A percentile compares a stretch with the other conserved stretches of the same genome.
These are phyloP conservation scores for Cebidichthys violaceus DNA, from an alignment of 2,113 vertebrate genomes.

Conservation along the genomic window DNA sequence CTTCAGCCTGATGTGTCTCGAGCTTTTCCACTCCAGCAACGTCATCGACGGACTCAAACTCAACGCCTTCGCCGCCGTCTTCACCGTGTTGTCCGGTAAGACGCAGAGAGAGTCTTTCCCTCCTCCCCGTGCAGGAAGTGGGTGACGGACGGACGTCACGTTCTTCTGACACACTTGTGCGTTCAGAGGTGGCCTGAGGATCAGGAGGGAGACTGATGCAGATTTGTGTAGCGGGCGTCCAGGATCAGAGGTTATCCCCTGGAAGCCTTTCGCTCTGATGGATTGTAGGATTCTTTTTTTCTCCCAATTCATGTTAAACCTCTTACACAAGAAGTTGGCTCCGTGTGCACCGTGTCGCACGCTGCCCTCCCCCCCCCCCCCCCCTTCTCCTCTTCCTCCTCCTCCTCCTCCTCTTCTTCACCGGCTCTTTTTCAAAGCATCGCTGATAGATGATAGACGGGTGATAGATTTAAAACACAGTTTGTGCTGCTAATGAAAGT, in stretches of 20 bases:
- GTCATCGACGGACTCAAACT: constrained; percentile 98
- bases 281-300: constrained; percentile 53
- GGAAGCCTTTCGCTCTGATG: neutral
- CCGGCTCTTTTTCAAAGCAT: too few relatives aligned
- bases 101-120: neutral
- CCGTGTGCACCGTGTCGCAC: neutral
- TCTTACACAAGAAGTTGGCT: constrained; percentile 67
- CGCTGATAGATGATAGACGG: too few relatives aligned
- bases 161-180: neutral
- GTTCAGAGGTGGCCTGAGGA: neutral
- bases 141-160: neutral
- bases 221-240: constrained; percentile 36
- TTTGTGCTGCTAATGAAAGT: too few relatives aligned
- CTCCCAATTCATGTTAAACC: constrained; percentile 62
- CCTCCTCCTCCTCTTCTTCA: neutral
- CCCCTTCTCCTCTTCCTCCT: neutral
- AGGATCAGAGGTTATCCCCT: constrained; percentile 57
- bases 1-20: constrained; percentile 98
- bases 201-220: neutral
- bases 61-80: constrained; percentile 97
- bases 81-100: constrained; percentile 96
- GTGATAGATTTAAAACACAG: too few relatives aligned
- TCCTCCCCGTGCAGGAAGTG: neutral
- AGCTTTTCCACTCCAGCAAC: constrained; percentile 96
- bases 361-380: neutral